These are phyloP conservation scores for Rhyacichthys aspro DNA, from an alignment of 2,797 vertebrate species.

Conservation along the genomic window DNA sequence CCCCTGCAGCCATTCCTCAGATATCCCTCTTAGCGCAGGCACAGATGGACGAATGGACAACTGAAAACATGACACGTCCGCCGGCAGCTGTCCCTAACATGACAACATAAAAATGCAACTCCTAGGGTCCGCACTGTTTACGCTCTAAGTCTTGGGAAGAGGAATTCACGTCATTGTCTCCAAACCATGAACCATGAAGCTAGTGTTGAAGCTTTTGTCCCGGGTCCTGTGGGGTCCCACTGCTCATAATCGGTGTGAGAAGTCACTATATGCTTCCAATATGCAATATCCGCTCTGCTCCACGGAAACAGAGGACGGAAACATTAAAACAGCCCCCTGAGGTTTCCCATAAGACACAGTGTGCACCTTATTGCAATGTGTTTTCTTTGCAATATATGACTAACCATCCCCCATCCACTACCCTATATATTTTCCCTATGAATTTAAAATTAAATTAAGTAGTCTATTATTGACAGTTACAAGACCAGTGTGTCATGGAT, in stretches of 20 bases:
- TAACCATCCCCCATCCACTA: not conserved
- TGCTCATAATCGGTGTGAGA: conserved; percentile 69
- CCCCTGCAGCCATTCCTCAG: conserved; percentile 12
- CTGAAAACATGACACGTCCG: no score
- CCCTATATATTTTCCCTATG: not conserved
- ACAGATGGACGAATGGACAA: not conserved
- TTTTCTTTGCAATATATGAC: conserved; percentile 18
- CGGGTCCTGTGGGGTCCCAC: conserved; percentile 39
- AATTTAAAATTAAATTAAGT: conserved; percentile 29
- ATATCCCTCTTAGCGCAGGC: not conserved
- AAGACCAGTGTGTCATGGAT: not conserved
- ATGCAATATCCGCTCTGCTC: conserved; percentile 74
- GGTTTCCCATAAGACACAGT: conserved; percentile 52
- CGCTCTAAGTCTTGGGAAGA: not conserved
- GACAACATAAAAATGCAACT: not conserved
- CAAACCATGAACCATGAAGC: conserved; percentile 8
- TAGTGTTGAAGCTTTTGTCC: conserved; percentile 27
- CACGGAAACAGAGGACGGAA: conserved; percentile 45
- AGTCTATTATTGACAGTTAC: conserved; percentile 22
- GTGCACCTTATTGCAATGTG: conserved; percentile 52
- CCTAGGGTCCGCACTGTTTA: not conserved
- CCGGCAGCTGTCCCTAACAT: not conserved
- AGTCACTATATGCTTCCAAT: conserved; percentile 67
- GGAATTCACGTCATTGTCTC: not conserved
- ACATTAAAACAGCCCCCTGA: conserved; percentile 69